phyloP scores from a whole-genome alignment of 2,113 vertebrate species.

The Chaetorhynchus papuensis region DNA sequence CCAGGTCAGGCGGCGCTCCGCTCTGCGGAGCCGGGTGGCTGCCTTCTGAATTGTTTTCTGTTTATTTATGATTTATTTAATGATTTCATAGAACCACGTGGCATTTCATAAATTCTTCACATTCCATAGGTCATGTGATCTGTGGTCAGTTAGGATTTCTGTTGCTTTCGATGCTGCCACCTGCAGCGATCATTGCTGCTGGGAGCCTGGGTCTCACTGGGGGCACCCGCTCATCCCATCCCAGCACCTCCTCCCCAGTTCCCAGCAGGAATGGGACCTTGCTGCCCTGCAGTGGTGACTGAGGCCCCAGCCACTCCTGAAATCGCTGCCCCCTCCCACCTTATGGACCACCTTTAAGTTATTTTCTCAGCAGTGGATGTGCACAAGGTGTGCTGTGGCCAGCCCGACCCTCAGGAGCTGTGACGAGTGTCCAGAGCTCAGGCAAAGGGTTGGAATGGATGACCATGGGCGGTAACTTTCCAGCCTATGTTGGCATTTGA shows the following conservation, averaged over 20 bases:
- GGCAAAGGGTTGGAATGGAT: neutral
- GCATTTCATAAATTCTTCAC: neutral
- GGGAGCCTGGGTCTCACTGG: neutral
- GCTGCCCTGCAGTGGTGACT: neutral
- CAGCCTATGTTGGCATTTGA: neutral
- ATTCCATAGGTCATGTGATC: neutral
- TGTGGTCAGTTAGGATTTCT: neutral
- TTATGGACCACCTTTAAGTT: neutral
- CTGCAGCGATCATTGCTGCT: neutral
- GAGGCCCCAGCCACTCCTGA: neutral
- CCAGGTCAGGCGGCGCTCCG: neutral
- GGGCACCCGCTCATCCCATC: neutral
- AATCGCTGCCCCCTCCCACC: accelerated
- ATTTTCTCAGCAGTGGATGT: neutral
- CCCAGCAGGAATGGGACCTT: accelerated
- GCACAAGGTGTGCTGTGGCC: neutral
- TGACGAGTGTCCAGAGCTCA: neutral
- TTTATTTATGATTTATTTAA: neutral
- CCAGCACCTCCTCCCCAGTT: neutral
- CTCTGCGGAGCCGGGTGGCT: accelerated
- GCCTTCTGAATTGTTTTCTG: neutral
- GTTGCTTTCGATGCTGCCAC: neutral
- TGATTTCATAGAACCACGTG: neutral
- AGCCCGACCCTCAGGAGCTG: accelerated
- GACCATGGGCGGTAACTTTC: accelerated